Evolutionary conservation across 2,797 vertebrate species (phyloP).

Genomic region (Erpetoichthys calabaricus): DNA sequence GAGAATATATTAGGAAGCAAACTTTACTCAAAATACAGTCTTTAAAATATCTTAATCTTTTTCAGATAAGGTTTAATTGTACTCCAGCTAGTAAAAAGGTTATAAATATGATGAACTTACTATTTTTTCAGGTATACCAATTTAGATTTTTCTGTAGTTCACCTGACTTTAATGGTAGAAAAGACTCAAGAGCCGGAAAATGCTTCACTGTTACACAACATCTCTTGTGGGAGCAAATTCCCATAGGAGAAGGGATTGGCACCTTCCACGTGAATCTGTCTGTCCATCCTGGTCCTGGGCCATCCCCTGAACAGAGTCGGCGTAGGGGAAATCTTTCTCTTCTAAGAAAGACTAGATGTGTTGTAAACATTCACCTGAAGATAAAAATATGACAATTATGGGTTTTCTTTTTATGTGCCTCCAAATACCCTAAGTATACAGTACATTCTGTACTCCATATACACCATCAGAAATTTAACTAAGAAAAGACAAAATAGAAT

Average conservation of each 20-base stretch:
- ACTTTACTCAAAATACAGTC: too few relatives aligned
- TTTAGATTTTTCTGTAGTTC: too few relatives aligned
- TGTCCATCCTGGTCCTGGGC: slow-evolving; percentile 72
- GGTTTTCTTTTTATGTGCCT: neutral
- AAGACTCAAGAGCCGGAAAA: too few relatives aligned
- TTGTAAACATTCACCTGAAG: slow-evolving; percentile 51
- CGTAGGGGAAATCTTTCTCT: slow-evolving; percentile 34
- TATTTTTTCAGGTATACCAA: too few relatives aligned
- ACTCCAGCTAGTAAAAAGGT: too few relatives aligned
- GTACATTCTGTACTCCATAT: neutral
- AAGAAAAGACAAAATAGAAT: neutral
- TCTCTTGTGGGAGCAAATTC: neutral
- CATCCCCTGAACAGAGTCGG: slow-evolving; percentile 64
- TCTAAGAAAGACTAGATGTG: slow-evolving; percentile 33
- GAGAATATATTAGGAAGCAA: too few relatives aligned
- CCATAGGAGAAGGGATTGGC: slow-evolving; percentile 3
- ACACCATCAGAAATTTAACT: neutral
- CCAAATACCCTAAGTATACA: neutral
- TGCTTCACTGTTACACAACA: too few relatives aligned
- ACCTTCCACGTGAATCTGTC: slow-evolving; percentile 58
- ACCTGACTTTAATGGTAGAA: too few relatives aligned
- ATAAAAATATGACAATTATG: neutral
- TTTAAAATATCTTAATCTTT: too few relatives aligned
- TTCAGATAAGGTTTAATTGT: too few relatives aligned
- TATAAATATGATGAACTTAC: too few relatives aligned